Base-by-base conservation (phyloP, 1,140 invertebrate genomes). In the Idris sp. region DNA sequence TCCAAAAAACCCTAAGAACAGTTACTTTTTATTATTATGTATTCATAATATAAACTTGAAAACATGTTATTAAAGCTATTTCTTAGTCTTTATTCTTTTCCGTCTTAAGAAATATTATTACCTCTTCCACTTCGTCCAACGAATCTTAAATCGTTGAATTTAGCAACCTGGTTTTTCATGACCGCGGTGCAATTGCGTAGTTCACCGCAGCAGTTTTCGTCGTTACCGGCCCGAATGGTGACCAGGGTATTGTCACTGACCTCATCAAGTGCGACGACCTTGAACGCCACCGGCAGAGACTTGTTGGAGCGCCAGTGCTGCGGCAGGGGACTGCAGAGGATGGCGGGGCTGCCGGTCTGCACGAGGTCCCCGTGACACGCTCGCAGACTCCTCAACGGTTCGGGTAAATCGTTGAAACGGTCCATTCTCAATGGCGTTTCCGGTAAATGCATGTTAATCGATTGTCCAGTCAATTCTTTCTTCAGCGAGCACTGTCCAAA, bases 241-340 rank as follows among this genome's bases (percentile, higher is more conserved):
- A 99, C 97, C 54, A 96, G 82, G 0, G 97, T 99, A 15, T 97
- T 97, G 86, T 99, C 97, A 73, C 91, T 91, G 11, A 99, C 92
- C 64, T 98, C 96, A 59, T 96, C 95, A 33, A 99, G 85, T 0
- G 95, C 92, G 22, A 98, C 94, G 68, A 95, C 94, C 88, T 96
- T 96, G 89, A 98, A 99, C 0, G 96, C 95, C 2, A 95, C 91
- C 1, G 97, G 97, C 56, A 98, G 87, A 22, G 96, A 97, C 85
- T 99, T 99, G 89, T 98, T 98, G n/a, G 96, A 97, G 19, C 97
- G 87, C 97, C 97, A 98, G 79, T 98, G 97, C 0, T 91, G 90
- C 0, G 97, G 97, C 43, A 98, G 88, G 0, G 91, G 92, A 7
- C 95, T 96, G 87, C 97, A 99, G 5, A 98, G 88, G 30, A 99